phyloP scores from a whole-genome alignment of 2,113 vertebrate genomes.

The Phalacrocorax carbo region DNA sequence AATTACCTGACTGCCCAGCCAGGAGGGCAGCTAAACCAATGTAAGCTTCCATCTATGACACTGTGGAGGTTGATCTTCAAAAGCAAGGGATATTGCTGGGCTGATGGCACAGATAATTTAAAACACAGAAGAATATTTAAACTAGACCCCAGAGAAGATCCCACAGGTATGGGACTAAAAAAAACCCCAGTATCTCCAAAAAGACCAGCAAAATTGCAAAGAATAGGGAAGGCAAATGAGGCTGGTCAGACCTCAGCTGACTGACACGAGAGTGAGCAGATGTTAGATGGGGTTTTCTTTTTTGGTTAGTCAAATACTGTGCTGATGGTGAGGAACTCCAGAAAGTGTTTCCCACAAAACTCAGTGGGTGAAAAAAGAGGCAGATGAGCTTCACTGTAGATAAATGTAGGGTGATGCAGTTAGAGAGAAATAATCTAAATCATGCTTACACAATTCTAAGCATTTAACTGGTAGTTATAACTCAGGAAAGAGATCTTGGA shows the following conservation, averaged over 20 bases:
- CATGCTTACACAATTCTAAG: not conserved
- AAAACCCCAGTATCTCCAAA: not conserved
- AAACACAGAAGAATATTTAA: not conserved
- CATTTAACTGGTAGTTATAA: not conserved
- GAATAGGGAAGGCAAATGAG: not conserved
- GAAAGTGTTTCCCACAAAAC: not conserved
- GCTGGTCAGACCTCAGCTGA: not conserved
- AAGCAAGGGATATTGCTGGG: not conserved
- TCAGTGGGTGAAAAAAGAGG: not conserved
- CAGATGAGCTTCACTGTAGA: not conserved
- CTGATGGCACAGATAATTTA: not conserved
- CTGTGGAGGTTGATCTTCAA: not conserved
- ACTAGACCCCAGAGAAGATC: not conserved
- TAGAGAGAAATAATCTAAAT: not conserved
- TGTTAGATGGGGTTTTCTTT: not conserved
- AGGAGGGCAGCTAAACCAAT: not conserved
- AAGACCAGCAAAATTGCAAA: not conserved
- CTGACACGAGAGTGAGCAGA: not conserved
- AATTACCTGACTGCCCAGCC: not conserved
- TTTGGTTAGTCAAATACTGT: not conserved
- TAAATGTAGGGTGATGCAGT: not conserved
- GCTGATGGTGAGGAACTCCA: not conserved
- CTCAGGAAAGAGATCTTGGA: not conserved
- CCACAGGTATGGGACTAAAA: not conserved
- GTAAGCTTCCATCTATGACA: not conserved